Percentiles rank a stretch among this genome's conserved stretches.
phyloP scores from a whole-genome alignment of 2,888 invertebrate species.

The Amorpha juglandis region DNA sequence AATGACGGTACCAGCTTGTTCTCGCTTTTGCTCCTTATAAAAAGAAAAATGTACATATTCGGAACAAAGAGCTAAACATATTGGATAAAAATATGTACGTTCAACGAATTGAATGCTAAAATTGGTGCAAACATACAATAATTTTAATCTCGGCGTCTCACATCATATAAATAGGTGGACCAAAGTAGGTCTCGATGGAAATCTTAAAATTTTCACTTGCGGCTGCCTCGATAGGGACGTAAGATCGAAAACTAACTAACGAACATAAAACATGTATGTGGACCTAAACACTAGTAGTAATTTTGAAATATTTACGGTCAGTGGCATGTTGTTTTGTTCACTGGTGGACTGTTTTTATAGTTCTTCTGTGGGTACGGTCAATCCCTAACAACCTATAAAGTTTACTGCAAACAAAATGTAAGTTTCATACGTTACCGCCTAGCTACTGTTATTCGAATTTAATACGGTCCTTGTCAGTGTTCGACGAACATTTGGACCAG shows the following conservation, averaged over 20 bases:
- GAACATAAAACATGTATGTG: background rate
- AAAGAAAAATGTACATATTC: constrained; percentile 26
- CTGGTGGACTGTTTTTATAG: constrained; percentile 4
- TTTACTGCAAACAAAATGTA: constrained; percentile 31
- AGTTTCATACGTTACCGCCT: constrained; percentile 35
- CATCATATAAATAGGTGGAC: background rate
- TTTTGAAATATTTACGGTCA: constrained; percentile 12
- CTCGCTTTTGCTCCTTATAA: constrained; percentile 47
- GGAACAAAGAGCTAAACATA: constrained; percentile 26
- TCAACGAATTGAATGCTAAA: constrained; percentile 5
- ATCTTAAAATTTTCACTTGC: background rate
- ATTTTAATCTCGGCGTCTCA: background rate
- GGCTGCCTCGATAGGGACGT: background rate
- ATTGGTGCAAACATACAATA: background rate
- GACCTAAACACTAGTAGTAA: background rate
- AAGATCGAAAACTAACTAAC: background rate
- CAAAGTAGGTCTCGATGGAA: background rate
- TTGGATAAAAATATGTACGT: constrained; percentile 4
- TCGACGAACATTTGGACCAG: constrained; percentile 51
- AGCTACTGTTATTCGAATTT: constrained; percentile 39
- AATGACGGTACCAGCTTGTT: constrained; percentile 53
- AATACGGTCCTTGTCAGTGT: constrained; percentile 55
- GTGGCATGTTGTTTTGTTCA: constrained; percentile 9
- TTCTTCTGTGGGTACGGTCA: constrained; percentile 15
- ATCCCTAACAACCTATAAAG: constrained; percentile 31